phyloP scores from a whole-genome alignment of 2,888 invertebrate genomes.

The Lasioglossum figueresi region DNA sequence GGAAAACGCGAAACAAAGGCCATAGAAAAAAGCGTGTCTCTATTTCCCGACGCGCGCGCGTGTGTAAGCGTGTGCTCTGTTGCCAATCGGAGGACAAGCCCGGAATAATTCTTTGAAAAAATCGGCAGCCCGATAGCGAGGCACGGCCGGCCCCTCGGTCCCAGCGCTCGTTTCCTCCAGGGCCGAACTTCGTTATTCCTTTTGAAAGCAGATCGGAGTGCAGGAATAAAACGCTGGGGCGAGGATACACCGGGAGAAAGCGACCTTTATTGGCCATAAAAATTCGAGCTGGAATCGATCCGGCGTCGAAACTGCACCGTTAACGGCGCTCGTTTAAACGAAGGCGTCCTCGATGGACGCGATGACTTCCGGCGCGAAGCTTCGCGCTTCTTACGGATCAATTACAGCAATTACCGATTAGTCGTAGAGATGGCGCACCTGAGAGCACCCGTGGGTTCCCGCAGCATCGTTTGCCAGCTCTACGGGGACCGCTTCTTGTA shows the following conservation, averaged over 20 bases:
- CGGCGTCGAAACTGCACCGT: not conserved
- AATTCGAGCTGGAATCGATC: slow-evolving; percentile 36
- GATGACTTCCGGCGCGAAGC: not conserved
- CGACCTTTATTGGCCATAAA: slow-evolving; percentile 22
- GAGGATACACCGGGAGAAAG: not conserved
- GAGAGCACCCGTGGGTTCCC: not conserved
- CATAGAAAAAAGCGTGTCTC: not conserved
- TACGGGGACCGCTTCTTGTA: not conserved
- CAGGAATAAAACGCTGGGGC: not conserved
- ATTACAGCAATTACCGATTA: slow-evolving; percentile 18
- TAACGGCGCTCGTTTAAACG: not conserved
- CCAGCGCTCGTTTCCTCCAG: slow-evolving; percentile 22
- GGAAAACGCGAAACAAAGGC: slow-evolving; percentile 1
- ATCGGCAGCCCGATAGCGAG: slow-evolving; percentile 1
- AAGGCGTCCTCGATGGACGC: not conserved
- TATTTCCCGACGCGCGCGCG: not conserved
- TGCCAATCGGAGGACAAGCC: slow-evolving; percentile 19
- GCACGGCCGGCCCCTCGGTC: not conserved
- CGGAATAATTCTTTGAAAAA: slow-evolving; percentile 21
- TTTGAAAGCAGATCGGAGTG: slow-evolving; percentile 23
- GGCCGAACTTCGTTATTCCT: slow-evolving; percentile 42
- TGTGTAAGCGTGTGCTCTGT: not conserved
- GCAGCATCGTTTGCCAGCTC: not conserved
- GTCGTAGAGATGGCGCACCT: not conserved
- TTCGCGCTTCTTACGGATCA: slow-evolving; percentile 23